These are phyloP conservation scores for Cloeon dipterum DNA, from an alignment of 2,888 invertebrate genomes.

Conservation along the genomic window DNA sequence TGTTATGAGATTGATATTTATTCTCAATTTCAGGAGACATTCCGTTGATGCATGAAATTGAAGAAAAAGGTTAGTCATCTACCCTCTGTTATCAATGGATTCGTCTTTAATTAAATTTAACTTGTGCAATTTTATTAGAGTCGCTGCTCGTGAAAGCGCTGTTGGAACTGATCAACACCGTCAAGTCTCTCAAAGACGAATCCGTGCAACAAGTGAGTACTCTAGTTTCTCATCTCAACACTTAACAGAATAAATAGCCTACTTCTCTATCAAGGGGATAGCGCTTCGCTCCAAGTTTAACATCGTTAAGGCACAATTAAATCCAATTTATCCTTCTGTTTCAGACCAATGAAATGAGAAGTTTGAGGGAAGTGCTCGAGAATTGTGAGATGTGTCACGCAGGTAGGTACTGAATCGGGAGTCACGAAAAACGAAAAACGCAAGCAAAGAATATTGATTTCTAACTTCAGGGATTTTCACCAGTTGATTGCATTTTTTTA, in stretches of 20 bases:
- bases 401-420: no score
- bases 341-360: conserved; percentile 36
- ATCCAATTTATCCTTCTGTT: conserved; percentile 5
- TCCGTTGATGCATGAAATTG: conserved; percentile 30
- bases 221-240: no score
- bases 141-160: conserved; percentile 37
- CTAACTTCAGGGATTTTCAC: no score
- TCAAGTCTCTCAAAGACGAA: conserved; percentile 45
- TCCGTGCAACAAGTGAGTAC: conserved; percentile 33
- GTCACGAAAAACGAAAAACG: no score
- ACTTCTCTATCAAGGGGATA: no score
- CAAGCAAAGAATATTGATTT: no score
- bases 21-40: conserved; percentile 33
- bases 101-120: conserved; percentile 1
- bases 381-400: conserved; percentile 45
- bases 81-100: not conserved
- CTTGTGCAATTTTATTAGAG: conserved; percentile 17
- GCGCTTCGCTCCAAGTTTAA: no score
- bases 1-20: not conserved
- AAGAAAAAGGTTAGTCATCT: conserved; percentile 29
- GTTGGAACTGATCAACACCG: conserved; percentile 36
- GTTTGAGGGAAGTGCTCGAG: conserved; percentile 43
- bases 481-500: no score
- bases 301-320: no score
- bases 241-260: no score